Evolutionary conservation across 2,797 vertebrate genomes (phyloP).

Genomic region (Typhlichthys eigenmanni): DNA sequence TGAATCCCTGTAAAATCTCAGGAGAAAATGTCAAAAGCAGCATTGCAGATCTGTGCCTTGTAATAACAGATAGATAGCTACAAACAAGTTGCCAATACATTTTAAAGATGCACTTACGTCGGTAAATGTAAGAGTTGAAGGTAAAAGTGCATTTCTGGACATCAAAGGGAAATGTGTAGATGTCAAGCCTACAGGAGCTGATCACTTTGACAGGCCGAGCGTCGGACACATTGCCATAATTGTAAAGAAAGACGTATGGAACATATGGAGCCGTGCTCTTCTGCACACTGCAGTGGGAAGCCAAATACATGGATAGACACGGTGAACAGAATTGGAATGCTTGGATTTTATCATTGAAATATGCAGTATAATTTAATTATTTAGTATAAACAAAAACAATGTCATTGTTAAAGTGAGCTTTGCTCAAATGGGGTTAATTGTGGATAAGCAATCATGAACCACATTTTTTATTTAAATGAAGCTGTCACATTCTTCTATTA

Average conservation of each 20-base stretch:
- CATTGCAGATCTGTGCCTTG: too few relatives aligned
- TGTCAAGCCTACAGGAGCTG: slow-evolving; percentile 76
- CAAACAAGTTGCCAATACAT: background rate
- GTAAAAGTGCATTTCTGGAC: slow-evolving; percentile 75
- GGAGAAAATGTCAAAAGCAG: too few relatives aligned
- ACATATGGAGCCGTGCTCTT: slow-evolving; percentile 65
- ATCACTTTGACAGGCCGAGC: slow-evolving; percentile 62
- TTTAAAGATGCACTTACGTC: slow-evolving; percentile 47
- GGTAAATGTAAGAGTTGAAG: slow-evolving; percentile 68
- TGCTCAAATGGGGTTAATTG: too few relatives aligned
- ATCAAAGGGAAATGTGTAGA: slow-evolving; percentile 81
- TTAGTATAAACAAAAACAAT: too few relatives aligned
- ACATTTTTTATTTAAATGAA: background rate
- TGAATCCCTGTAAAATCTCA: too few relatives aligned
- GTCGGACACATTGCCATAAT: slow-evolving; percentile 49
- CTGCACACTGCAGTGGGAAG: slow-evolving; percentile 68
- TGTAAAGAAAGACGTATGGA: slow-evolving; percentile 65
- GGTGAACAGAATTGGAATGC: background rate
- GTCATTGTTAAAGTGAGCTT: too few relatives aligned
- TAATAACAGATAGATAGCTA: background rate
- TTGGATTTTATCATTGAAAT: too few relatives aligned
- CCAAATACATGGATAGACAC: background rate
- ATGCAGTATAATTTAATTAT: too few relatives aligned
- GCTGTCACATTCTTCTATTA: background rate
- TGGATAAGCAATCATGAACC: too few relatives aligned